Percentiles rank a stretch among this genome's conserved stretches.
Evolutionary conservation across 1,140 invertebrate species (phyloP).

Genomic region (Drosophila mauritiana): DNA sequence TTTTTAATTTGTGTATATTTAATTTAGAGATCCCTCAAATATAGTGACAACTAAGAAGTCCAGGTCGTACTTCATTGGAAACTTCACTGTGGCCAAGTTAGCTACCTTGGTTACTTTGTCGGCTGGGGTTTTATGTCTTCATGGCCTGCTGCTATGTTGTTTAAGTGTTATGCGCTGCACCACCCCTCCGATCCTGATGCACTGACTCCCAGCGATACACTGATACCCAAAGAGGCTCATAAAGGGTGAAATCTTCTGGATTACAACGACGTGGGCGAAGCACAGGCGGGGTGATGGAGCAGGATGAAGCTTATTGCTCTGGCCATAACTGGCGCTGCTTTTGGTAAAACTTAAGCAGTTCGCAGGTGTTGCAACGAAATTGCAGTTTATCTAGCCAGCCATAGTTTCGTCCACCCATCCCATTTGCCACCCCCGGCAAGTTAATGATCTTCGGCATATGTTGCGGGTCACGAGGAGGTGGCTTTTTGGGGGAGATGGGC

Average conservation of each 20-base stretch:
- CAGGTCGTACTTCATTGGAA: too few relatives aligned
- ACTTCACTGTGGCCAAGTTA: not conserved
- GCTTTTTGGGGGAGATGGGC: not conserved
- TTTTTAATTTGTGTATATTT: too few relatives aligned
- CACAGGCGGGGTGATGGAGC: constrained; percentile 16
- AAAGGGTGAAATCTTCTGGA: constrained; percentile 74
- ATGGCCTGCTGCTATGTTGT: constrained; percentile 63
- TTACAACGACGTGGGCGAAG: constrained; percentile 66
- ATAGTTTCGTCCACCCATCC: constrained; percentile 23
- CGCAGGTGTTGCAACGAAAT: constrained; percentile 78
- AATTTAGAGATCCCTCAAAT: too few relatives aligned
- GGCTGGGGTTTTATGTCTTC: constrained; percentile 42
- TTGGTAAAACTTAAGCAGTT: constrained; percentile 75
- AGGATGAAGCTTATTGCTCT: constrained; percentile 49
- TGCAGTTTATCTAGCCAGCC: constrained; percentile 74
- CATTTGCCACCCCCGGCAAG: constrained; percentile 16
- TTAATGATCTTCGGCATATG: constrained; percentile 81
- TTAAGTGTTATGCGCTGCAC: constrained; percentile 78
- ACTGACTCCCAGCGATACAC: constrained; percentile 4
- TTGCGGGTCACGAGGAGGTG: constrained; percentile 61
- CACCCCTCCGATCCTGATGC: constrained; percentile 16
- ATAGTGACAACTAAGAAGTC: too few relatives aligned
- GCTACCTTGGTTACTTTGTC: constrained; percentile 37
- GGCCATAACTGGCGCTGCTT: constrained; percentile 67
- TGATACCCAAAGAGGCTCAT: constrained; percentile 38